Evolutionary conservation across 2,888 invertebrate genomes (phyloP).

Genomic region (Neria commutata): DNA sequence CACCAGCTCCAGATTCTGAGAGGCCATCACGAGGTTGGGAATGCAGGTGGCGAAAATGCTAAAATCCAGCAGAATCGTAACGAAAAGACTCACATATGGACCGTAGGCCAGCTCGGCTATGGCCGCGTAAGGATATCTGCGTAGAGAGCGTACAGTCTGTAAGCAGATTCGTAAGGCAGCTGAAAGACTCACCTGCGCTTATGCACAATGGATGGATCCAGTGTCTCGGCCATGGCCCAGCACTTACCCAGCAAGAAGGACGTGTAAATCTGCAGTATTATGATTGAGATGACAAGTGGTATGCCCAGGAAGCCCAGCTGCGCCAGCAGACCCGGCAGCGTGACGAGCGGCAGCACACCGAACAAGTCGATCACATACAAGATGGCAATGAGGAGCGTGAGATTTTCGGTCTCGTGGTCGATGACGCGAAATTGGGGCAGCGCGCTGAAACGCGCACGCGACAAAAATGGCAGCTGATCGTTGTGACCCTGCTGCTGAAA

Average conservation of each 20-base stretch:
- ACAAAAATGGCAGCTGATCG: slow-evolving; percentile 56
- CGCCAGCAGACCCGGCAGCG: slow-evolving; percentile 76
- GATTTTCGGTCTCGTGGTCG: slow-evolving; percentile 48
- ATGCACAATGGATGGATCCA: slow-evolving; percentile 70
- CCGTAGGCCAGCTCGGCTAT: slow-evolving; percentile 83
- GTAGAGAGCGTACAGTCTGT: slow-evolving; percentile 25
- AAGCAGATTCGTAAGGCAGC: not conserved
- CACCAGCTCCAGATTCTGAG: slow-evolving; percentile 79
- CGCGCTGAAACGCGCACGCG: slow-evolving; percentile 55
- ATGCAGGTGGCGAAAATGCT: slow-evolving; percentile 80
- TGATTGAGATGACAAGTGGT: slow-evolving; percentile 71
- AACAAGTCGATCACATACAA: slow-evolving; percentile 82
- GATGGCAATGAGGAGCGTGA: slow-evolving; percentile 73
- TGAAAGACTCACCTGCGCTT: slow-evolving; percentile 64
- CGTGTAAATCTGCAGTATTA: slow-evolving; percentile 79
- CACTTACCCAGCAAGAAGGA: slow-evolving; percentile 79
- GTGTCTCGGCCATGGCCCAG: slow-evolving; percentile 79
- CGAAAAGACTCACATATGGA: slow-evolving; percentile 65
- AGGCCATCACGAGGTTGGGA: slow-evolving; percentile 80
- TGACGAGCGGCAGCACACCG: slow-evolving; percentile 81
- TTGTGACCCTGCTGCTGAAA: slow-evolving; percentile 29
- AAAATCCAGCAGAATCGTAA: slow-evolving; percentile 74
- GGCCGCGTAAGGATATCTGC: slow-evolving; percentile 82
- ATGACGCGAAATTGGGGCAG: slow-evolving; percentile 52
- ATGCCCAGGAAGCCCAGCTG: slow-evolving; percentile 77